Base-by-base conservation (phyloP, 2,888 invertebrate species). In the Malthinus seriepunctatus region DNA sequence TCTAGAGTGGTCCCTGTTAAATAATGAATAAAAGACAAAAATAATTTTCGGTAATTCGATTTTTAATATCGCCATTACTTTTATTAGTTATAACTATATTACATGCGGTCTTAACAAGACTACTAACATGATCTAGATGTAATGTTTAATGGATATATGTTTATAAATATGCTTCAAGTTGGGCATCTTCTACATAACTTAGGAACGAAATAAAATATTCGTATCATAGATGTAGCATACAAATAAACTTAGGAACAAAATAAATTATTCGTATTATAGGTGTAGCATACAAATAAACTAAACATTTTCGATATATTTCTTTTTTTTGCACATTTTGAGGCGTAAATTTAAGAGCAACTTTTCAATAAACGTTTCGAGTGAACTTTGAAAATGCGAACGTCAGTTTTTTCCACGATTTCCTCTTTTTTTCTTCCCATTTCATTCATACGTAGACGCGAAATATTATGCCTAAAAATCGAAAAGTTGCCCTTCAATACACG, bases 81-180 rank as follows among this genome's bases (percentile, higher is more conserved):
- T 23, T 23, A 23, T 23, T 23, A 3, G 23, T 42, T 42, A 23
- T 42, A 42, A 69, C 67, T 68, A 71, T 66, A 71, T 73, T 72
- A 72, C 71, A 73, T 75, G 73, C 73, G 71, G 72, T 71, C 67
- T 68, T 73, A 73, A 74, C 74, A 76, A 58, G 63, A 64, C 52
- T 53, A 55, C 60, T 60, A 58, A 56, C 60, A 56, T 60, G 56
- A 44, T 56, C 60, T 55, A 56, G 55, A 47, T 56, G 54, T 49
- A 51, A 60, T 60, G 60, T 55, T 51, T 56, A 60, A 60, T 60
- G 60, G 56, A 60, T 60, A 60, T 56, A 60, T 60, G 60, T 60
- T 56, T 42, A 60, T 60, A 60, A 60, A 60, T 60, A 60, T 60
- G 54, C 42, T 39, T 60, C 45, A 45, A 39, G 50, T 49, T 39